Evolutionary conservation across 2,797 vertebrate species (phyloP), one percentile per base, ranked within the genome.

Genomic region (Paramormyrops hopkinsi): DNA sequence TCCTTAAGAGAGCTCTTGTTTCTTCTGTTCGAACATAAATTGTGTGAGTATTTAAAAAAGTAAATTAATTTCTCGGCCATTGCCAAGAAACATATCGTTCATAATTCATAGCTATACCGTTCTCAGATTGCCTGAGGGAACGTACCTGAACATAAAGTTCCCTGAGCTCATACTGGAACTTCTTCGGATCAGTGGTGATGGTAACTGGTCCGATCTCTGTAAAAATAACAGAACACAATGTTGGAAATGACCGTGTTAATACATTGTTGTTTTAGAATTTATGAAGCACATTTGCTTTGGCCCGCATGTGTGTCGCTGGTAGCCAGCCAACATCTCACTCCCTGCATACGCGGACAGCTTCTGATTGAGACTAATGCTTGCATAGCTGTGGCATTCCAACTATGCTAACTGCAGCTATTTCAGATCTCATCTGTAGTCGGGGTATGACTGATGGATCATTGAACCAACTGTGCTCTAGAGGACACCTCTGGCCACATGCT

Each of bases 101-200:
- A 22, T 84, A 84, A 22, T 84, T 84, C 11, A 46, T 22, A 84
- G 14, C 82, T 8, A 50, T 22, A 88, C 25, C 7, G 7, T 44
- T 25, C 69, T 54, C 11, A 37, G 17, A 37, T 41, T 76, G 12
- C 14, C 69, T 19, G 69, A 44, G 69, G 33, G 33, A 69, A 97
- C 97, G 95, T 92, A 99, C 99, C 98, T 99, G 99, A 93, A 99
- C 99, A 56, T 99, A 99, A 17, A 99, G 96, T 92, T 99, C 99
- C 92, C 97, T 96, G 92, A 99, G 96, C 94, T 99, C 98, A 95
- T 97, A 97, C 0, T 99, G 98, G 95, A 99, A 99, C 96, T 97
- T 99, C 95, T 98, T 98, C 14, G 98, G 98, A 95, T 99, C 98
- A 88, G 98, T 99, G 89, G 98, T 99, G 94, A 99, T 97, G n/a